These are phyloP conservation scores for Dioctria rufipes DNA, from an alignment of 2,888 invertebrate species.

Conservation along the genomic window DNA sequence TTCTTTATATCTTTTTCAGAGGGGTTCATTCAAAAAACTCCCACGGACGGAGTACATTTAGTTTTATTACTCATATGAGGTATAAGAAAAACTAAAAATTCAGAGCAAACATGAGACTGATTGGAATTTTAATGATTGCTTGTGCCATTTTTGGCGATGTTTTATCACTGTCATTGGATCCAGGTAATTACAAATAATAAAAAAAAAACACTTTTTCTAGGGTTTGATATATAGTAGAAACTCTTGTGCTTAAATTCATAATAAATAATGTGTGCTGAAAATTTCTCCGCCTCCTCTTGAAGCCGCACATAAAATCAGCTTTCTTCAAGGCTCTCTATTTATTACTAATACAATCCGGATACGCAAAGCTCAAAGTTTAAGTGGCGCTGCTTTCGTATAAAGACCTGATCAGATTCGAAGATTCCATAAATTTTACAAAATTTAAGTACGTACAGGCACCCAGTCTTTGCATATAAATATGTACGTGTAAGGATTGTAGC, in stretches of 20 bases:
- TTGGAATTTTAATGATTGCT: slow-evolving; percentile 63
- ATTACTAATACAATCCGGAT: not conserved
- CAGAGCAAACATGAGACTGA: slow-evolving; percentile 65
- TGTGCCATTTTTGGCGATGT: slow-evolving; percentile 66
- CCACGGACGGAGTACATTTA: not conserved
- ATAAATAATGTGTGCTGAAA: too few species aligned
- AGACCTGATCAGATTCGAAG: slow-evolving; percentile 30
- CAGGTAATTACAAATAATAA: slow-evolving; percentile 65
- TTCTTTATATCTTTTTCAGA: slow-evolving; percentile 29
- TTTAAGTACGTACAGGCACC: slow-evolving; percentile 23
- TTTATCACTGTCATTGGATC: slow-evolving; percentile 70
- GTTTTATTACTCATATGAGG: too few species aligned
- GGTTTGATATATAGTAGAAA: too few species aligned
- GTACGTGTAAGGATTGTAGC: not conserved
- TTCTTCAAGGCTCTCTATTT: too few species aligned
- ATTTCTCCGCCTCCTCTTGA: too few species aligned
- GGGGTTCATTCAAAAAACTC: not conserved
- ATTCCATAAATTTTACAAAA: slow-evolving; percentile 36
- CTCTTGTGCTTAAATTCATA: not conserved
- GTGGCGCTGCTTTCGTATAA: slow-evolving; percentile 46
- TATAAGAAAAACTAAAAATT: slow-evolving; percentile 10
- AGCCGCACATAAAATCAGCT: too few species aligned
- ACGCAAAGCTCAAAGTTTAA: not conserved
- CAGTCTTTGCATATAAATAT: not conserved
- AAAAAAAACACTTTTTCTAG: slow-evolving; percentile 50